phyloP scores from a whole-genome alignment of 2,113 vertebrate species.

The Solea solea region DNA sequence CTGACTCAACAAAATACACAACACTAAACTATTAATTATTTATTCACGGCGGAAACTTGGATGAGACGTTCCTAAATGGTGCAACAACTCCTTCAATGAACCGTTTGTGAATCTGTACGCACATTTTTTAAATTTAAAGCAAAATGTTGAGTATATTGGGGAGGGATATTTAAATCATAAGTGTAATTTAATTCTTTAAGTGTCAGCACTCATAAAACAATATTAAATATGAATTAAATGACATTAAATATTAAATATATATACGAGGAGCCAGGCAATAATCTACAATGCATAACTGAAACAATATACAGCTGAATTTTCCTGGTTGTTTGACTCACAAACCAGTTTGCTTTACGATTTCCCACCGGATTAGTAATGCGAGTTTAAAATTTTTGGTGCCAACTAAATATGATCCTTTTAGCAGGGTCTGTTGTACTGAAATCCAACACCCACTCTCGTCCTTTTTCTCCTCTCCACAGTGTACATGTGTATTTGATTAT shows the following conservation, averaged over 20 bases:
- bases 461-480: slow-evolving; percentile 23
- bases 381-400: slow-evolving; percentile 50
- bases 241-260: not conserved
- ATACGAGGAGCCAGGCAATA: not conserved
- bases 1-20: too few relatives aligned
- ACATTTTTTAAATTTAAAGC: too few relatives aligned
- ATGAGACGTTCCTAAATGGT: too few relatives aligned
- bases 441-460: slow-evolving; percentile 39
- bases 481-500: slow-evolving; percentile 61
- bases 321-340: slow-evolving; percentile 34
- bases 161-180: too few relatives aligned
- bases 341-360: slow-evolving; percentile 37
- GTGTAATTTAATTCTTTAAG: too few relatives aligned
- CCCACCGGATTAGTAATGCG: slow-evolving; percentile 52
- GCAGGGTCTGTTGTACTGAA: slow-evolving; percentile 59
- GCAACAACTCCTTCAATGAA: too few relatives aligned
- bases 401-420: slow-evolving; percentile 50
- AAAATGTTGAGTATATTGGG: too few relatives aligned
- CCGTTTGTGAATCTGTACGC: too few relatives aligned
- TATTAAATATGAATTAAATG: too few relatives aligned
- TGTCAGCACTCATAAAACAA: too few relatives aligned
- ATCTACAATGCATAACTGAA: not conserved
- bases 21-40: too few relatives aligned
- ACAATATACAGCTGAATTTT: not conserved
- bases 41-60: too few relatives aligned